Evolutionary conservation across 2,113 vertebrate species (phyloP).

Genomic region (Nestor notabilis): DNA sequence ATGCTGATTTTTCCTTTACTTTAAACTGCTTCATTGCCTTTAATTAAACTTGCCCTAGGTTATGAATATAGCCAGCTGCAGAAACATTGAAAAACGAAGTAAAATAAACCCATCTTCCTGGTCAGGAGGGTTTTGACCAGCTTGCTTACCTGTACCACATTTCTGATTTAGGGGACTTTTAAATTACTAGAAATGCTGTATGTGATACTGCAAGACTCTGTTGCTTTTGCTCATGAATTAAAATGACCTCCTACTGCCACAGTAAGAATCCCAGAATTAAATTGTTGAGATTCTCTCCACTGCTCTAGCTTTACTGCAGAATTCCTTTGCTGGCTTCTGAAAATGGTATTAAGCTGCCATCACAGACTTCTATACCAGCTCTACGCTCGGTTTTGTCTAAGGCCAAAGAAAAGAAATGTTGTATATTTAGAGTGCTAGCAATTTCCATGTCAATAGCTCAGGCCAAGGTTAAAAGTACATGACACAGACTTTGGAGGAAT

Average conservation of each 20-base stretch:
- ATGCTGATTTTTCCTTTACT: conserved; percentile 77
- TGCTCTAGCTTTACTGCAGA: background rate
- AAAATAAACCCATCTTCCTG: conserved; percentile 60
- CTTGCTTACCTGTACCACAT: conserved; percentile 35
- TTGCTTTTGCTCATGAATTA: conserved; percentile 5
- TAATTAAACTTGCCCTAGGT: conserved; percentile 82
- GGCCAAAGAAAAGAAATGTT: background rate
- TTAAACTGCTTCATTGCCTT: conserved; percentile 81
- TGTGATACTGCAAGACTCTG: background rate
- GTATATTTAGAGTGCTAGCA: background rate
- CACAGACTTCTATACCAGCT: background rate
- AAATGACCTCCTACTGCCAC: background rate
- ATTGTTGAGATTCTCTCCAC: background rate
- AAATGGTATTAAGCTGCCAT: background rate
- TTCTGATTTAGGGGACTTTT: conserved; percentile 59
- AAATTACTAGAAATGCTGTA: conserved; percentile 34
- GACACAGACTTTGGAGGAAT: background rate
- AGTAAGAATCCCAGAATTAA: background rate
- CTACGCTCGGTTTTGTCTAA: background rate
- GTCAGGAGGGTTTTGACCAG: conserved; percentile 65
- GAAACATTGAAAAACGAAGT: conserved; percentile 61
- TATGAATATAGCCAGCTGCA: conserved; percentile 73
- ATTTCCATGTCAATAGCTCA: background rate
- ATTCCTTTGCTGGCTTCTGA: background rate
- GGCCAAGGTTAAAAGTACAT: background rate